Evolutionary conservation across 2,888 invertebrate genomes (phyloP), one percentile per base, ranked within the genome.

Genomic region (Agrotis clavis): DNA sequence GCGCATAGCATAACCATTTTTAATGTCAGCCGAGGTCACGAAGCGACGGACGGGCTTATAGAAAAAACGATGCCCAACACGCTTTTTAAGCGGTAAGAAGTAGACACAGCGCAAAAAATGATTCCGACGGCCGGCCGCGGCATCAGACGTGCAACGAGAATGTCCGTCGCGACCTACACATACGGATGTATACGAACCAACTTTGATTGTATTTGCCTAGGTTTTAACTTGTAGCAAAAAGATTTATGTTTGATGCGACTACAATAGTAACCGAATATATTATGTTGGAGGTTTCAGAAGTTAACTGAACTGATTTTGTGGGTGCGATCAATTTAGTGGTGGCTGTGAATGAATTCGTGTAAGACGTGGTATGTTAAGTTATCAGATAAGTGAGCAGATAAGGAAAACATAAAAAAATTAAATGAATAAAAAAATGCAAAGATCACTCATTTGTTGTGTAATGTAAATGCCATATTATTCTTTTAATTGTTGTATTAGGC

Each of bases 1-100:
- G 90, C 90, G 90, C 90, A 84, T 89, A 90, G 90, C 92, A 92
- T 92, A 92, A 92, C 92, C 87, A 92, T 92, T 92, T 91, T 92
- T 92, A 92, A 94, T 92, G 93, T 92, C 93, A 94, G 93, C 83
- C 91, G 94, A 94, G 95, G 95, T 95, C 94, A 94, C 92, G 92
- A 91, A 87, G 91, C 92, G 92, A 89, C 92, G 92, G 92, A 89
- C 92, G 92, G 89, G 89, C 86, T 88, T 72, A 88, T 86, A 89
- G 87, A 93, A 94, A 94, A 94, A 94, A 92, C 89, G 88, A 88
- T 89, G 89, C 90, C 91, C 91, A 93, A 92, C 91, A 92, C 90
- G 92, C 90, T 91, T 92, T 90, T 89, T 88, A 86, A 88, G 87
- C 82, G 81, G 88, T 89, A 92, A 92, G 92, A 92, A 92, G 92